Percentiles rank a stretch among this genome's conserved stretches.
Evolutionary conservation across 2,888 invertebrate genomes (phyloP).

Genomic region (Phymatocera aterrima): DNA sequence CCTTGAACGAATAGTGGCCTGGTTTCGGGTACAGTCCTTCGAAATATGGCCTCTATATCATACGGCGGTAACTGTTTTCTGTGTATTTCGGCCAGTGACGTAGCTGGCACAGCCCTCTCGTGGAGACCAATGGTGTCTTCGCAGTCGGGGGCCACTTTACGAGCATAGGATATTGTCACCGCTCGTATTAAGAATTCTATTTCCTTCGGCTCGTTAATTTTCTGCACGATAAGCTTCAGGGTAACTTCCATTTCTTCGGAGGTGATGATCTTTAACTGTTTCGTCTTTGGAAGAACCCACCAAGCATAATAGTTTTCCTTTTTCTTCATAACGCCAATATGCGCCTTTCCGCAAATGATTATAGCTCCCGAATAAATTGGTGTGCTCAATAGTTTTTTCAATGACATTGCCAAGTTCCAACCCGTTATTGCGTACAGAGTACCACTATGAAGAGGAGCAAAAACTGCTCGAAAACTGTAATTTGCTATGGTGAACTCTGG

Average conservation of each 20-base stretch:
- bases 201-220: constrained; percentile 57
- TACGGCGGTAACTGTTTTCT: constrained; percentile 55
- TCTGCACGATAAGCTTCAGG: constrained; percentile 61
- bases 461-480: constrained; percentile 65
- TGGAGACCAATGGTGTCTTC: constrained; percentile 64
- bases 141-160: constrained; percentile 66
- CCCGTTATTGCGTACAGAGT: constrained; percentile 60
- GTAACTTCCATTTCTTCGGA: constrained; percentile 62
- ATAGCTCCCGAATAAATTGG: constrained; percentile 66
- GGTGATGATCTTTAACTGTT: constrained; percentile 63
- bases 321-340: constrained; percentile 65
- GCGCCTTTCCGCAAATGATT: constrained; percentile 61
- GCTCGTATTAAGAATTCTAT: constrained; percentile 58
- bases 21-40: constrained; percentile 54
- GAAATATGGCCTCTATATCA: constrained; percentile 62
- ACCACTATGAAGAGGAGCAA: constrained; percentile 64
- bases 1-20: constrained; percentile 65
- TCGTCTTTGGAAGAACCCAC: constrained; percentile 64
- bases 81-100: constrained; percentile 63
- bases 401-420: constrained; percentile 66
- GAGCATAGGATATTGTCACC: constrained; percentile 66
- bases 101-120: constrained; percentile 57
- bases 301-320: constrained; percentile 66
- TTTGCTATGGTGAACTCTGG: constrained; percentile 68
- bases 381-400: constrained; percentile 65